Base-by-base conservation (phyloP, 2,888 invertebrate species). In the Strigamia crassipes region DNA sequence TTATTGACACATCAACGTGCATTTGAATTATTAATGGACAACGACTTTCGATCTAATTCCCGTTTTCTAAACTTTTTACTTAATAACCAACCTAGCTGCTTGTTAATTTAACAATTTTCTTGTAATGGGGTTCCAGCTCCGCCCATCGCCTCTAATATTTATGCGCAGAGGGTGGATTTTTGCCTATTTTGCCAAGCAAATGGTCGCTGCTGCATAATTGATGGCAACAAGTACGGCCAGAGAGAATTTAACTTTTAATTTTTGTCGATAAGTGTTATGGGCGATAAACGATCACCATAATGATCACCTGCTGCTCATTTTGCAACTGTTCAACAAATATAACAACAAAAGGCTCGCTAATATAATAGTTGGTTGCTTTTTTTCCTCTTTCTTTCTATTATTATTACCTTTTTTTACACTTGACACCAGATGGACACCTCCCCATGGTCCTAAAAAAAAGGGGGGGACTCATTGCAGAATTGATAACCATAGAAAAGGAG, bases 251-350 rank as follows among this genome's bases (percentile, higher is more conserved):
- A 73, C 73, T 73, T 73, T 73, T 73, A 73, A 73, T 73, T 73
- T 73, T 73, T 73, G 73, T 73, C 73, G 73, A 73, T 73, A 73
- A 73, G 73, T 73, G 73, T 73, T 73, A 73, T 73, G 73, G 31
- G 73, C 73, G 73, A 73, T 73, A 73, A 73, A 73, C 73, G 73
- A 73, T 73, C 73, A 73, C 73, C 31, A 73, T 73, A 73, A 73
- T 31, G 73, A 73, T 73, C 73, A 73, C 73, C 73, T 73, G 73
- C 13, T 27, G 73, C 27, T 56, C 56, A 56, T 56, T 56, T 73
- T 73, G 73, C n/a, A 27, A 73, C 73, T n/a, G 73, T 31, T 31
- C 31, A 73, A 66, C 73, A 27, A 73, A 73, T 13, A 27, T 13
- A 73, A n/a, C 31, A 73, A 12, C 12, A 73, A 73, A 31, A 18